These are phyloP conservation scores for Xenentodon cancila DNA, from an alignment of 2,797 vertebrate species.

Conservation along the genomic window DNA sequence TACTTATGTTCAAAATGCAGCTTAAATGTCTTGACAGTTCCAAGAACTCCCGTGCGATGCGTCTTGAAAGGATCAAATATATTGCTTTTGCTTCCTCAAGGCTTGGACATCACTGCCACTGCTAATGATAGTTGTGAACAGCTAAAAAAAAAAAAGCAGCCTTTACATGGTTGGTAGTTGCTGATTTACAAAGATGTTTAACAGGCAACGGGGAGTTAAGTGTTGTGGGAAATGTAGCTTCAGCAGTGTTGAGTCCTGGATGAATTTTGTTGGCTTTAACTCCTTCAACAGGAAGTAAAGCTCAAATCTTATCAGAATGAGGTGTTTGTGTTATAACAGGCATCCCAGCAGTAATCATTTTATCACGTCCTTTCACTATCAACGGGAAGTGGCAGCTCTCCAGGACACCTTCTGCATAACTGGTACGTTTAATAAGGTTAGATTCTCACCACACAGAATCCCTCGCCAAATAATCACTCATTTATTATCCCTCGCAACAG, in stretches of 20 bases:
- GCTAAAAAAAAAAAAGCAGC: too few species aligned
- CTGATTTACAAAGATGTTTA: too few species aligned
- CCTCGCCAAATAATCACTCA: background rate
- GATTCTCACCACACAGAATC: background rate
- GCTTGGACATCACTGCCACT: too few species aligned
- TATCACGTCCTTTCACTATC: slow-evolving; percentile 14
- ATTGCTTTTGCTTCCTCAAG: too few species aligned
- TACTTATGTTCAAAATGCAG: too few species aligned
- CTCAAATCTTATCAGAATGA: background rate
- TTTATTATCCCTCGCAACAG: slow-evolving; percentile 1
- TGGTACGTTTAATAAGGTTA: slow-evolving; percentile 19
- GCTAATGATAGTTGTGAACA: too few species aligned
- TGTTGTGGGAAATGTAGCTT: background rate
- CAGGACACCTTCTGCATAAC: slow-evolving; percentile 1
- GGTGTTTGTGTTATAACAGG: slow-evolving; percentile 8
- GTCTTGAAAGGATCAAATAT: too few species aligned
- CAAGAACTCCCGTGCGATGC: too few species aligned
- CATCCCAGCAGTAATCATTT: background rate
- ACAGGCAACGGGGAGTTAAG: too few species aligned
- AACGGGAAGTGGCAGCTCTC: slow-evolving; percentile 1
- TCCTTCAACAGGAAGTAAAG: too few species aligned
- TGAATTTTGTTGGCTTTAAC: background rate
- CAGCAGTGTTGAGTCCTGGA: background rate
- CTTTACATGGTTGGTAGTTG: too few species aligned
- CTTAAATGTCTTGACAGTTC: too few species aligned